Evolutionary conservation across 1,140 invertebrate genomes (phyloP).

Genomic region (Papilio glaucus): DNA sequence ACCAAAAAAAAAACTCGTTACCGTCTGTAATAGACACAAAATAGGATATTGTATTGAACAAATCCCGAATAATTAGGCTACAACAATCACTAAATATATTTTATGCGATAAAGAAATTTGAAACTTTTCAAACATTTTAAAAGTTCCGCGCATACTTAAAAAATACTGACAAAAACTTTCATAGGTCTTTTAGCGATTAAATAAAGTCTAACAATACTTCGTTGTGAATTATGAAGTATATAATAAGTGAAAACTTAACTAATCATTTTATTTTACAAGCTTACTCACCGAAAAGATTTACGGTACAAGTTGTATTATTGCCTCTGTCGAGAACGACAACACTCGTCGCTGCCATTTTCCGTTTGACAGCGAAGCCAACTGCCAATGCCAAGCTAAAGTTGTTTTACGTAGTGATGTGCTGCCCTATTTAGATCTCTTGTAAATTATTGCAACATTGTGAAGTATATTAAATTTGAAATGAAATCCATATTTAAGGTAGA

Average conservation of each 20-base stretch:
- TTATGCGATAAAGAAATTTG: constrained; percentile 11
- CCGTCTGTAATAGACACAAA: constrained; percentile 55
- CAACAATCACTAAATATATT: background rate
- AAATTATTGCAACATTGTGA: constrained; percentile 60
- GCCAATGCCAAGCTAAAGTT: constrained; percentile 55
- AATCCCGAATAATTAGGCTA: constrained; percentile 17
- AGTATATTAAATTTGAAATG: constrained; percentile 13
- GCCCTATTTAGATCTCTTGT: constrained; percentile 12
- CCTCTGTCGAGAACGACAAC: constrained; percentile 96
- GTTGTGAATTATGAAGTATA: background rate
- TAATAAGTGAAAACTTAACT: constrained; percentile 35
- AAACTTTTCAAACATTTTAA: constrained; percentile 56
- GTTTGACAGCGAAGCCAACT: constrained; percentile 80
- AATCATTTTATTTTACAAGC: constrained; percentile 40
- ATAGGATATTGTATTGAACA: constrained; percentile 19
- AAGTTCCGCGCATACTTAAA: constrained; percentile 74
- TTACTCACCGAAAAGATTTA: constrained; percentile 95
- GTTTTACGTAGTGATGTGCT: constrained; percentile 42
- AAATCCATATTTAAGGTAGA: background rate
- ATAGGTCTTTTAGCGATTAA: constrained; percentile 73
- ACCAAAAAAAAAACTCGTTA: constrained; percentile 75
- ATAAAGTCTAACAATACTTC: constrained; percentile 33
- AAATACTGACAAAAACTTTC: constrained; percentile 73
- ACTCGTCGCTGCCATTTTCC: constrained; percentile 93
- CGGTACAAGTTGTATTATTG: constrained; percentile 97